Evolutionary conservation across 2,113 vertebrate species (phyloP).

Genomic region (Nibea coibor): DNA sequence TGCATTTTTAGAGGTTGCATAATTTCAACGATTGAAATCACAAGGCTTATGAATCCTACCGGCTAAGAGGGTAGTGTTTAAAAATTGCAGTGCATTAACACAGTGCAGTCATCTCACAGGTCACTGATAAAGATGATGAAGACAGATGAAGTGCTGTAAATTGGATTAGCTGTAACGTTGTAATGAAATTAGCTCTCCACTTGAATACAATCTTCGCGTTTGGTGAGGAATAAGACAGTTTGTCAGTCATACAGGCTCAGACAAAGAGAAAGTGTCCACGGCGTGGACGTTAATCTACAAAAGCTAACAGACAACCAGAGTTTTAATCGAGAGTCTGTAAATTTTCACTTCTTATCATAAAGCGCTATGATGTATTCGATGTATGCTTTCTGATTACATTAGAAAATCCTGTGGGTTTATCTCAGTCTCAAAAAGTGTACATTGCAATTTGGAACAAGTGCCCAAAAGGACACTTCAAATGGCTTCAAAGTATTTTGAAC

Average conservation of each 20-base stretch:
- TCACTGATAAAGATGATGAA: conserved; percentile 73
- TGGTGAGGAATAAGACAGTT: conserved; percentile 31
- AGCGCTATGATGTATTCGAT: not conserved
- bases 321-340: not conserved
- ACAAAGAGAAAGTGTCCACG: conserved; percentile 23
- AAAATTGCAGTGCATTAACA: conserved; percentile 50
- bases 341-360: not conserved
- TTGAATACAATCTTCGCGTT: conserved; percentile 38
- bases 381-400: not conserved
- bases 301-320: not conserved
- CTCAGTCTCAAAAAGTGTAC: not conserved
- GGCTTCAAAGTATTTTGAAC: not conserved
- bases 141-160: conserved; percentile 65
- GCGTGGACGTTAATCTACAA: not conserved
- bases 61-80: conserved; percentile 42
- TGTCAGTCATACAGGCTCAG: conserved; percentile 25
- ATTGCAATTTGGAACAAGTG: not conserved
- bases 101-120: conserved; percentile 63
- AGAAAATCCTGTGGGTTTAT: not conserved
- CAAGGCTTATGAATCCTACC: conserved; percentile 45
- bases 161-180: conserved; percentile 66
- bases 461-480: not conserved
- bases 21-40: conserved; percentile 59
- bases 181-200: conserved; percentile 62
- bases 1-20: conserved; percentile 64